These are phyloP conservation scores for Budorcas taxicolor DNA, from an alignment of 2,113 vertebrate genomes.

Conservation along the genomic window DNA sequence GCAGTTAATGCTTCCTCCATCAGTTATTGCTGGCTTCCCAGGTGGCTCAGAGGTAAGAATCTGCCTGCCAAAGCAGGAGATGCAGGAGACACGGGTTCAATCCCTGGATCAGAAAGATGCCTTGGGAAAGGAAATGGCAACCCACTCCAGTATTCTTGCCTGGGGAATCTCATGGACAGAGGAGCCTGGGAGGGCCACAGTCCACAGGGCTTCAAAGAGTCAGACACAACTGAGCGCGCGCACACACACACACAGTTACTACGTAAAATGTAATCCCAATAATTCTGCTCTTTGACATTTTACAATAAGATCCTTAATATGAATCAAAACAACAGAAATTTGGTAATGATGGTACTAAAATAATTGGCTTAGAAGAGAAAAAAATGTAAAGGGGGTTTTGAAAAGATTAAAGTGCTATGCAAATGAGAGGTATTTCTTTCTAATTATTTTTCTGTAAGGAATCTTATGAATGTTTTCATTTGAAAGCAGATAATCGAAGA, in stretches of 20 bases:
- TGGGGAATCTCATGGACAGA: not conserved
- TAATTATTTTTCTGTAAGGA: conserved; percentile 36
- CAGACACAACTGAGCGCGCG: rapidly evolving
- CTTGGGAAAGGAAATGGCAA: not conserved
- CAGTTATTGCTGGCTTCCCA: not conserved
- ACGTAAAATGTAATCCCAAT: not conserved
- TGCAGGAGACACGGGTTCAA: not conserved
- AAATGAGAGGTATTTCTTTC: conserved; percentile 21
- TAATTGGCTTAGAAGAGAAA: conserved; percentile 33
- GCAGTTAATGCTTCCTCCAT: not conserved
- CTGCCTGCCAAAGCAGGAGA: not conserved
- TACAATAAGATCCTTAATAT: not conserved
- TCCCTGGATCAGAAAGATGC: not conserved
- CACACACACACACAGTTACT: not conserved
- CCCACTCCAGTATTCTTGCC: not conserved
- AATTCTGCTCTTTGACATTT: conserved; percentile 33
- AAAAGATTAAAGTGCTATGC: not conserved
- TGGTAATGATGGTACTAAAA: not conserved
- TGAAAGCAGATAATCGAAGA: conserved; percentile 68
- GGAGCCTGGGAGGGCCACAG: not conserved
- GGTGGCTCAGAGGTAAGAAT: not conserved
- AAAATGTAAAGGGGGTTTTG: not conserved
- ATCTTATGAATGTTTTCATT: conserved; percentile 55
- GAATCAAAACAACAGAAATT: conserved; percentile 23
- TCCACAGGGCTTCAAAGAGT: not conserved